Evolutionary conservation across 1,140 invertebrate genomes (phyloP), one percentile per base, ranked within the genome.

Genomic region (Euura lappo): DNA sequence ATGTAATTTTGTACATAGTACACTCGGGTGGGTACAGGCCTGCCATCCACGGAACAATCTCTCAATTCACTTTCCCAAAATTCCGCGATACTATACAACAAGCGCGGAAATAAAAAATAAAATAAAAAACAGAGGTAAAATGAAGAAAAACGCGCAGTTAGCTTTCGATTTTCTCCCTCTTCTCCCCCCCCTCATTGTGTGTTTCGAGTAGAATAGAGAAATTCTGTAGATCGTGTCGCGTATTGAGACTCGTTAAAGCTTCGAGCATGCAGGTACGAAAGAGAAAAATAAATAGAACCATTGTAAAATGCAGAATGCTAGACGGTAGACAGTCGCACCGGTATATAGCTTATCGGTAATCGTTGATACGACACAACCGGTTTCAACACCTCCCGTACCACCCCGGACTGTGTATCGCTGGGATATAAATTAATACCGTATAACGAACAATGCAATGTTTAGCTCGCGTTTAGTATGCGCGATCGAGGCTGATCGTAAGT

Each of bases 201-300:
- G 28, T 28, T 28, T 28, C 28, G 28, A 28, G 28, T 28, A 28
- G 28, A 28, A 28, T 28, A 28, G 28, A 28, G 28, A 28, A 28
- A 28, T 28, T 28, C 28, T 28, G 28, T 28, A 28, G 28, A 28
- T 28, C 6, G 5, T n/a, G 51, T 11, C 8, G 51, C 6, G 51
- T n/a, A 60, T 60, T 60, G 13, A 60, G 51, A n/a, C 51, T 60
- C 51, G 51, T 60, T 60, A 60, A n/a, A 60, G 51, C 51, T n/a
- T 2, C 51, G 8, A 11, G 1, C 47, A 51, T 51, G 47, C 47
- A 51, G 6, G 47, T 11, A 51, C 11, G 51, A 8, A 60, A 11
- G 51, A n/a, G 28, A 1, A 28, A 28, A 28, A 28, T 28, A 28
- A 28, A 28, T 28, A 28, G 28, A 28, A 28, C 28, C 28, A 28